Base-by-base conservation (phyloP, 2,797 vertebrate species). In the Nyctalus aviator region DNA sequence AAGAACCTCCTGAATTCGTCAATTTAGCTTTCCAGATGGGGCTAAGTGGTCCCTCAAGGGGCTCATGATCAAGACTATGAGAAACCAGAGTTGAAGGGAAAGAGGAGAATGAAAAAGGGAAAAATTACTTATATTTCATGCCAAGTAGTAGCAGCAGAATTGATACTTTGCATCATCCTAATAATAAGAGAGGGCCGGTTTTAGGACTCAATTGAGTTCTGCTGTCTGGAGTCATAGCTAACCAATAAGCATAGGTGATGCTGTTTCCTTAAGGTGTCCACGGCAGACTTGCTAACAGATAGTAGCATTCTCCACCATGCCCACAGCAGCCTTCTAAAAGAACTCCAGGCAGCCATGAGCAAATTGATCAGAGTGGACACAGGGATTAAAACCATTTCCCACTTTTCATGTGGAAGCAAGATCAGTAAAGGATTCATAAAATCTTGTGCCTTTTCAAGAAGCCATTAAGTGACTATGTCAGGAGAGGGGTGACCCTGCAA, bases 331-430 rank as follows among this genome's bases (percentile, higher is more conserved):
- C 17, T 37, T 89, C 64, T 23, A 55, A 18, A 41, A 46, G 41
- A 76, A 55, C 69, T 90, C 72, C 41, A 68, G 66, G 79, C 76
- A 97, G 87, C 55, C 91, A 59, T 48, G 53, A 94, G 79, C 79
- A 93, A 93, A 89, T 89, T 27, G 0, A 81, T 57, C 62, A 23
- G 71, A 55, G 53, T 6, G 21, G 48, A 73, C 84, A 32, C 25
- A 17, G 27, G 48, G 44, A 69, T 37, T 64, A 92, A 79, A 88
- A 71, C 1, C 3, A 87, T 48, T 57, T 93, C 82, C 73, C 27
- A 35, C 20, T 53, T 30, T n/a, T 35, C 32, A 15, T 5, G 75
- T 83, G 32, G 79, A 46, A 77, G 17, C 68, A 50, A 81, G 90
- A 84, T 37, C 17, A 5, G 8, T 17, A 35, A 71, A 44, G 68